Base-by-base conservation (phyloP, 1,140 invertebrate species). In the Procambarus virginalis region DNA sequence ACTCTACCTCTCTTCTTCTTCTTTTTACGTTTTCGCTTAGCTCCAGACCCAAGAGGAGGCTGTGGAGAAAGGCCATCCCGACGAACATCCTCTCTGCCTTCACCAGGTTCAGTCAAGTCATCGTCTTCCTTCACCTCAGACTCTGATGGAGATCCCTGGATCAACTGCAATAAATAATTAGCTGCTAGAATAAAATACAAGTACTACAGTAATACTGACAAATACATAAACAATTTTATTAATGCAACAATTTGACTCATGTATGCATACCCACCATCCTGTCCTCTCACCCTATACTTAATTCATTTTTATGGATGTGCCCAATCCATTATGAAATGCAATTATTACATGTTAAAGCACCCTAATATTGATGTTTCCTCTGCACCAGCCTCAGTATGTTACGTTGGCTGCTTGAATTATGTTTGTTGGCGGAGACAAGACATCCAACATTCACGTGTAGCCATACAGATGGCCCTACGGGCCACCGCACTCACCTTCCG, bases 111-210 rank as follows among this genome's bases (percentile, higher is more conserved):
- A 86, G 89, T 93, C 93, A 96, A 89, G 77, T 94, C 95, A 92
- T 96, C 96, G 93, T 96, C 95, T 92, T 96, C 96, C 93, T 96
- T 96, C 5, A 96, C 96, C 93, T 96, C 96, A 91, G 95, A 96
- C 93, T 96, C 96, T 20, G 93, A 94, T 49, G 92, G 88, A 92
- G 95, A 95, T 93, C 96, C 95, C 55, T 88, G 86, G 5, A 88
- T 55, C 49, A 88, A 60, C 86, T 88, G 79, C 2, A 77, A 85
- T 45, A 55, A 8, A 46, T 10, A 55, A 55, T 10, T 8, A 5
- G 10, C 0, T 10, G 10, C 51, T 55, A 55, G 10, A 58, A 70
- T 45, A 70, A 9, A n/a, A 46, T 12, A n/a, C n/a, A 70, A 8
- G 55, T 2, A n/a, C n/a, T 14, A 22, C 14, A 22, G 2, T 14